phyloP scores from a whole-genome alignment of 2,888 invertebrate species.

The Rhamphomyia laevipes region DNA sequence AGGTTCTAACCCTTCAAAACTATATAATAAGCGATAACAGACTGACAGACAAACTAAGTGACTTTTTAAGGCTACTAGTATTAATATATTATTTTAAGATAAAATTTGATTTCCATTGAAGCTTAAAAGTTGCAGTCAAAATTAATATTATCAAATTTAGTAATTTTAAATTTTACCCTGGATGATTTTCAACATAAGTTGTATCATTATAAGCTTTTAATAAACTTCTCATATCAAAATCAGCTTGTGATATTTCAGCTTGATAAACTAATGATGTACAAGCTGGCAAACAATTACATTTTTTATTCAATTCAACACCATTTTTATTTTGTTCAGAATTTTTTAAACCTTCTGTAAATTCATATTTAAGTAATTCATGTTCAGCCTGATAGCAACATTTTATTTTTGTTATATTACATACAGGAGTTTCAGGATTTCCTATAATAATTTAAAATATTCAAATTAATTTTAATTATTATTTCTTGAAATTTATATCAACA shows the following conservation, averaged over 20 bases:
- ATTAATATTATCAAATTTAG: no score
- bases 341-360: constrained; percentile 24
- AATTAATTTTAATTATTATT: no score
- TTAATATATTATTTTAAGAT: no score
- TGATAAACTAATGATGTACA: constrained; percentile 31
- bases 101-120: no score
- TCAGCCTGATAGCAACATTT: constrained; percentile 32
- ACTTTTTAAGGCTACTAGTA: no score
- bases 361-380: constrained; percentile 26
- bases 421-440: constrained; percentile 20
- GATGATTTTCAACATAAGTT: background rate
- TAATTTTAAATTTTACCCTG: background rate
- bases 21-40: no score
- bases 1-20: no score
- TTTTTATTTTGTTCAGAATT: background rate
- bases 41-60: no score
- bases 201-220: background rate
- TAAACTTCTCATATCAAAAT: constrained; percentile 22
- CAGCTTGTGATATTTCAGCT: constrained; percentile 31
- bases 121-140: no score
- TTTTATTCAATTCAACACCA: constrained; percentile 12
- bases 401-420: constrained; percentile 35
- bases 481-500: no score
- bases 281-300: constrained; percentile 32
- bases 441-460: background rate